Conservation (phyloP, 2,797 vertebrate species). For the Oceanodroma leucorhoa region DNA sequence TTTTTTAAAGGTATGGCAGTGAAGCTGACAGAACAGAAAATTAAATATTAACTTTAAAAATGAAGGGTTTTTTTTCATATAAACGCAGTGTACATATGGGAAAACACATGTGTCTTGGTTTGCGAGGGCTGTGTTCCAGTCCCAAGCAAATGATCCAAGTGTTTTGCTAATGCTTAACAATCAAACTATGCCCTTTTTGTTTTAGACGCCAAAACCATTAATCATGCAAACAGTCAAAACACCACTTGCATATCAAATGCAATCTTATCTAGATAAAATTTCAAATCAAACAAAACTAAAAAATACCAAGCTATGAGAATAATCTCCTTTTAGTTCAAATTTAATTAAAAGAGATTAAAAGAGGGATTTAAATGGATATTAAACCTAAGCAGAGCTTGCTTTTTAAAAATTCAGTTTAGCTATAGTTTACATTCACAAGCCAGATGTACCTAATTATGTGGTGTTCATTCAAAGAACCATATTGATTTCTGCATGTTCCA, state of each 20-base stretch:
- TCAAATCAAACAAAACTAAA: neutral
- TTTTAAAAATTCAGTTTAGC: neutral
- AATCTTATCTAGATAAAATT: neutral
- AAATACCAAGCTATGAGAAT: neutral
- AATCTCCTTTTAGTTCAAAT: neutral
- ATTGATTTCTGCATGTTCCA: constrained; percentile 18
- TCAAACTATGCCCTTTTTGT: constrained; percentile 5
- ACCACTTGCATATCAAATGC: neutral
- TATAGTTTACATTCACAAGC: neutral
- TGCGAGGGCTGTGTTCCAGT: neutral
- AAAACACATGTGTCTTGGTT: neutral
- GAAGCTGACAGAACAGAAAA: neutral
- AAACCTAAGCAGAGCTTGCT: neutral
- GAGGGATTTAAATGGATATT: constrained; percentile 2
- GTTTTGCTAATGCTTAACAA: neutral
- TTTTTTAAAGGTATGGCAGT: neutral
- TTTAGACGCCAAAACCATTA: neutral
- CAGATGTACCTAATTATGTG: neutral
- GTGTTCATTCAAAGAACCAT: neutral
- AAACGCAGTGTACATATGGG: neutral
- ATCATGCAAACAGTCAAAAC: neutral
- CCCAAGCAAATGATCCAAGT: neutral
- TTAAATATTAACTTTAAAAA: neutral
- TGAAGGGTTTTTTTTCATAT: neutral
- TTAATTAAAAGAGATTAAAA: constrained; percentile 16